Evolutionary conservation across 2,888 invertebrate species (phyloP), one percentile per base, ranked within the genome.

Genomic region (Vesta saturnalis): DNA sequence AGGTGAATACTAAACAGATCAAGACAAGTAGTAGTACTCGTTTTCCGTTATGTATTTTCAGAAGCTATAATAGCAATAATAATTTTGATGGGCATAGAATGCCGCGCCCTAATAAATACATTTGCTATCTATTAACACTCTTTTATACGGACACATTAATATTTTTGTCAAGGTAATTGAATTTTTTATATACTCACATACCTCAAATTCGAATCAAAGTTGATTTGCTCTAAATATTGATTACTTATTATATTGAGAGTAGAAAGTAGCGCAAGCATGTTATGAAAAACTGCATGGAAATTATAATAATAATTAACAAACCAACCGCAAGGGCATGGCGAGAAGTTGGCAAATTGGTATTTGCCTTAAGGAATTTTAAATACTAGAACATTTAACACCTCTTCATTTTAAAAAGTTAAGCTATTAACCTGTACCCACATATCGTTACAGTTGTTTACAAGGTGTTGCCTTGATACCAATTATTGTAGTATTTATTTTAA

Each of bases 51-150:
- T 23, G 57, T 61, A 22, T 56, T 63, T 67, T 67, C 69, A 64
- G 69, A 23, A 63, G 67, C 67, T 65, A 62, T 63, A 68, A 64
- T 43, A 43, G 12, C 43, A 43, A n/a, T n/a, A 67, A 69, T 61
- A 56, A 61, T 61, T 65, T 68, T 70, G 70, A 70, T 57, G 49
- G 35, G 72, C 66, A 67, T 68, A 66, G 64, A 68, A 35, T 66
- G 72, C 69, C 74, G 72, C 74, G 69, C 74, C 74, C 70, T 69
- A 73, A 72, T 72, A 74, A 68, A 72, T 71, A 71, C 66, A 67
- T 62, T 60, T 67, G 63, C 71, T 72, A 74, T 74, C 74, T 73
- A 70, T 49, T 73, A 71, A 64, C 60, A 70, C 65, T 58, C 54
- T 64, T 30, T 30, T 30, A n/a, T n/a, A n/a, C n/a, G n/a, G n/a